Evolutionary conservation across 2,888 invertebrate species (phyloP), one percentile per base, ranked within the genome.

Genomic region (Hypsopygia costalis): DNA sequence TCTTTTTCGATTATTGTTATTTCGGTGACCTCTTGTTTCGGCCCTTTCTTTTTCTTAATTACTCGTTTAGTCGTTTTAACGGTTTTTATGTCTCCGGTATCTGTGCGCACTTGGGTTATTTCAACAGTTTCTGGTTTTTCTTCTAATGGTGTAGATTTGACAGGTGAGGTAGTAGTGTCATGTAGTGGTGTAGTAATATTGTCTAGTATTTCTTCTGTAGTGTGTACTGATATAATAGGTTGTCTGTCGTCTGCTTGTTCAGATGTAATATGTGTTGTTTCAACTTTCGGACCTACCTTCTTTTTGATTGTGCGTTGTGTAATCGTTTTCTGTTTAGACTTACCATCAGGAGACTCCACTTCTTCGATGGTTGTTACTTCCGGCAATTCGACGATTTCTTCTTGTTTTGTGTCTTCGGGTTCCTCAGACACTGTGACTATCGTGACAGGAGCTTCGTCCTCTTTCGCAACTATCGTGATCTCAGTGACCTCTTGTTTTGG

Each of bases 401-500:
- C 20, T 7, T 51, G 36, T 34, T 41, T 22, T 68, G 40, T 76
- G 71, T n/a, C 72, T 6, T 57, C 54, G 31, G 69, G 4, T 75
- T 70, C 41, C 16, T 21, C 33, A 1, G 10, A 9, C 1, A 34
- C 21, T 34, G 20, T 0, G 2, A 34, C 33, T 2, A 21, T 34
- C 1, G 21, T 34, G 3, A 34, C 6, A 9, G 33, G 33, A 1
- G 21, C 21, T 16, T 21, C 33, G 10, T 34, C 33, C 4, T 34
- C 33, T 21, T 32, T 32, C n/a, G 81, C 69, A 20, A 77, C 66
- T 11, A 86, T 86, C 3, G 77, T 64, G 20, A 73, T 76, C 55
- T 80, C 80, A 3, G 88, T 81, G 16, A 80, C 67, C 49, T 85
- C 82, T 44, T 77, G 62, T 40, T 85, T 83, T 0, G 62, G 57